These are phyloP conservation scores for Hyles lineata DNA, from an alignment of 2,888 invertebrate genomes.

Conservation along the genomic window DNA sequence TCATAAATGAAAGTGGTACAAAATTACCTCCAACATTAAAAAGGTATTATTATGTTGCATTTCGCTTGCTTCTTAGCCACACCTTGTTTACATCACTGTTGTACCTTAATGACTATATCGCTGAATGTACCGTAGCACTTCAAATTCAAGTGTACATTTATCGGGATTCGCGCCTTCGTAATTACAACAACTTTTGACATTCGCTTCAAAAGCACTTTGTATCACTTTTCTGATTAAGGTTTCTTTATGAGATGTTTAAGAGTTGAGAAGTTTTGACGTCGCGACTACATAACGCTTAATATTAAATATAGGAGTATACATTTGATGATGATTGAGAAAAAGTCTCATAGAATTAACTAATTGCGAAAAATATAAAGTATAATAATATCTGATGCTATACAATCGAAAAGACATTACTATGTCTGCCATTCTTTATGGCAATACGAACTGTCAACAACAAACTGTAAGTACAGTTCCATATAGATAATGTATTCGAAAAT, in stretches of 20 bases:
- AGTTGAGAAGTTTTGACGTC: neutral
- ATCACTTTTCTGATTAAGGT: constrained; percentile 53
- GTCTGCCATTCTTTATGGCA: no score
- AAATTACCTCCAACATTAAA: no score
- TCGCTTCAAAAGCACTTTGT: constrained; percentile 48
- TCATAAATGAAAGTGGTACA: no score
- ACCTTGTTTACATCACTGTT: constrained; percentile 56
- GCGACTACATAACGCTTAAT: neutral
- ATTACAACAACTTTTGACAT: constrained; percentile 46
- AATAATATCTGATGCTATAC: no score
- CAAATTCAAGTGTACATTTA: constrained; percentile 50
- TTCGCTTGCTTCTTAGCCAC: constrained; percentile 52
- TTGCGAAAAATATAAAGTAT: no score
- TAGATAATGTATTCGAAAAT: no score
- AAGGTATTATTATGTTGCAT: neutral
- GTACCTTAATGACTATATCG: constrained; percentile 74
- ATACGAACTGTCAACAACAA: no score
- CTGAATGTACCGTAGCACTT: constrained; percentile 52
- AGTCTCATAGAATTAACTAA: no score
- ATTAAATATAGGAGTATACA: neutral
- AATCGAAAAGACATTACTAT: no score
- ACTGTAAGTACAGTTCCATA: neutral
- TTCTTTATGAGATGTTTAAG: constrained; percentile 43
- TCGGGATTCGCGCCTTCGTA: constrained; percentile 46
- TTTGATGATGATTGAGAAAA: no score